Base-by-base conservation (phyloP, 2,888 invertebrate species). In the Tromatobia lineatoria region DNA sequence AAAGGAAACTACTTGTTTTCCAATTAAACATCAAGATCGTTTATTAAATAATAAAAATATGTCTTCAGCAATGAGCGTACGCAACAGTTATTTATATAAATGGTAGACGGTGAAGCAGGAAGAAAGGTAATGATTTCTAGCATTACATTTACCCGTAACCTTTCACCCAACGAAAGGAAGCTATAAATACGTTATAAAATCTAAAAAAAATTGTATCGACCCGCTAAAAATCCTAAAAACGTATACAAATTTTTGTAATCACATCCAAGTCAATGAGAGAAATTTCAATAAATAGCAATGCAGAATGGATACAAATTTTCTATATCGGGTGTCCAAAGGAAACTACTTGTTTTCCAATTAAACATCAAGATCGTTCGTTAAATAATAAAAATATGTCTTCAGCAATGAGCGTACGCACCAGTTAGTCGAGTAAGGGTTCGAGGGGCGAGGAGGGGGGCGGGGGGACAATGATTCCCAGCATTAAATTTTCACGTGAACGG, bases 401-500 rank as follows among this genome's bases (percentile, higher is more conserved):
- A 29, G 34, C 13, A 2, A 34, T 57, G 71, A 1, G n/a, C 42
- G 42, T 52, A 18, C 3, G 47, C n/a, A 54, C 13, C 71, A 42
- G 54, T 23, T 57, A 50, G 71, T n/a, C 23, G 15, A 18, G 42
- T n/a, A 11, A n/a, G 71, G 11, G n/a, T 8, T 0, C 20, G 38
- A 7, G n/a, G n/a, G 10, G 10, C 2, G 67, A 42, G 11, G 2
- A 10, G 25, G n/a, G 15, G n/a, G n/a, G n/a, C n/a, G n/a, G n/a
- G n/a, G n/a, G n/a, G n/a, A n/a, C n/a, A 42, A 57, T 25, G 42
- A 57, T 71, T 57, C 15, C 2, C n/a, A 57, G 54, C 52, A 54
- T 71, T 25, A 57, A 71, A 25, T 57, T 71, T 57, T 57, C 25
- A 42, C 57, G 11, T n/a, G 23, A 71, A 57, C 45, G 70, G 23